Percentiles rank a stretch among this genome's conserved stretches.
These are phyloP conservation scores for Campaea margaritaria DNA, from an alignment of 2,888 invertebrate genomes.

Conservation along the genomic window DNA sequence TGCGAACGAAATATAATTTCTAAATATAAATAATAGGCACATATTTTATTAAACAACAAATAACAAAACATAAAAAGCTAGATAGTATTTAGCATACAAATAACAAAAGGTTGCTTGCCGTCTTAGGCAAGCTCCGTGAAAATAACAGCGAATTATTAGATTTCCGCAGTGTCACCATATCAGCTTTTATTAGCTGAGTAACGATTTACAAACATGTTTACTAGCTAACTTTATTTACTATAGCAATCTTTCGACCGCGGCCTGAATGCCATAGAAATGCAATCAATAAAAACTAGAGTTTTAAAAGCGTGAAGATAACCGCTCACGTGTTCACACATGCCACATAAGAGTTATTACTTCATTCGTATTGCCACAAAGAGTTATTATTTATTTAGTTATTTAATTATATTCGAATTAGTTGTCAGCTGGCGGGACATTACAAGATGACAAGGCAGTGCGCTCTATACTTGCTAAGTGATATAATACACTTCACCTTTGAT, in stretches of 20 bases:
- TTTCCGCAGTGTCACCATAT: background rate
- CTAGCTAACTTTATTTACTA: background rate
- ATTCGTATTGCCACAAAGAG: too few species aligned
- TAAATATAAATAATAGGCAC: conserved; percentile 8
- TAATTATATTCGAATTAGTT: too few species aligned
- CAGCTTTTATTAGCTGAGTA: background rate
- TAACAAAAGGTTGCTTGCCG: conserved; percentile 10
- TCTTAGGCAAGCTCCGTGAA: background rate
- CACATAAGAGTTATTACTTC: too few species aligned
- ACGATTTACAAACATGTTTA: conserved; percentile 6
- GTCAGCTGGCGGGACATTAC: too few species aligned
- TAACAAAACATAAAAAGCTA: conserved; percentile 25
- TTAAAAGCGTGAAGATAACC: background rate
- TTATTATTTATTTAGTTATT: too few species aligned
- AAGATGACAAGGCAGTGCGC: too few species aligned
- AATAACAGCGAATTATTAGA: background rate
- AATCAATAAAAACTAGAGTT: conserved; percentile 14
- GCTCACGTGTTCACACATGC: too few species aligned
- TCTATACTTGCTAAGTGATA: too few species aligned
- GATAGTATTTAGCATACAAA: conserved; percentile 11
- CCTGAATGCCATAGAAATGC: conserved; percentile 18
- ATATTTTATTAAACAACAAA: conserved; percentile 22
- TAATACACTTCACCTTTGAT: too few species aligned
- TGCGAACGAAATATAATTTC: conserved; percentile 2
- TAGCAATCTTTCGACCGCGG: background rate